Percentiles rank a stretch among this genome's conserved stretches.
These are phyloP conservation scores for Hippolais icterina DNA, from an alignment of 2,113 vertebrate species.

Conservation along the genomic window DNA sequence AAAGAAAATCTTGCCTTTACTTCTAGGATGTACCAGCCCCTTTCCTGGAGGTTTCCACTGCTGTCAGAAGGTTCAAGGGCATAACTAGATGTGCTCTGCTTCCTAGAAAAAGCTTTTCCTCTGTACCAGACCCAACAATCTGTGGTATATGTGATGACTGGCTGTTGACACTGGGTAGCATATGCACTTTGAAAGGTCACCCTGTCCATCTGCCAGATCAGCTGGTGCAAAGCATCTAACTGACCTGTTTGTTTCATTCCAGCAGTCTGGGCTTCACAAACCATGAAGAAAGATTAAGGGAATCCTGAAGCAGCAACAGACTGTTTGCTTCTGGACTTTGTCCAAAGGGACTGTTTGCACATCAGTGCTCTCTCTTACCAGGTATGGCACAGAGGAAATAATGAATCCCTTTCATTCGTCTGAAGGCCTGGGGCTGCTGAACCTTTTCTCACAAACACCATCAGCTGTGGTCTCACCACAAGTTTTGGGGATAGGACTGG, in stretches of 20 bases:
- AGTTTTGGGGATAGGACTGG: neutral
- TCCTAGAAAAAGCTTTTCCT: neutral
- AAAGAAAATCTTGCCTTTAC: neutral
- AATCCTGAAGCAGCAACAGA: neutral
- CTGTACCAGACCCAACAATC: neutral
- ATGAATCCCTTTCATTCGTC: neutral
- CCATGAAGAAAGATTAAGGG: neutral
- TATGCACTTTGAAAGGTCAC: neutral
- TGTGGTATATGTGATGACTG: neutral
- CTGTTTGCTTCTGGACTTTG: neutral
- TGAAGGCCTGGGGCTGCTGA: neutral
- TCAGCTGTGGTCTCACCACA: neutral
- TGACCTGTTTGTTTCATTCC: conserved; percentile 46
- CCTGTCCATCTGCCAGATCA: neutral
- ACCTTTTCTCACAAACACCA: neutral
- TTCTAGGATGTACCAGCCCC: neutral
- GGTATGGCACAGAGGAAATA: neutral
- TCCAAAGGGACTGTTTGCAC: neutral
- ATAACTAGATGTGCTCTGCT: neutral
- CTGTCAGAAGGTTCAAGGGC: neutral
- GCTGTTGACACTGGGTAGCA: neutral
- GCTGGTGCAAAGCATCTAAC: neutral
- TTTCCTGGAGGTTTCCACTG: neutral
- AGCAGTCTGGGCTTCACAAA: neutral
- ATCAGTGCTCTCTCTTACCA: neutral